Evolutionary conservation across 2,888 invertebrate genomes (phyloP), one percentile per base, ranked within the genome.

Genomic region (Pristionchus fissidentatus): DNA sequence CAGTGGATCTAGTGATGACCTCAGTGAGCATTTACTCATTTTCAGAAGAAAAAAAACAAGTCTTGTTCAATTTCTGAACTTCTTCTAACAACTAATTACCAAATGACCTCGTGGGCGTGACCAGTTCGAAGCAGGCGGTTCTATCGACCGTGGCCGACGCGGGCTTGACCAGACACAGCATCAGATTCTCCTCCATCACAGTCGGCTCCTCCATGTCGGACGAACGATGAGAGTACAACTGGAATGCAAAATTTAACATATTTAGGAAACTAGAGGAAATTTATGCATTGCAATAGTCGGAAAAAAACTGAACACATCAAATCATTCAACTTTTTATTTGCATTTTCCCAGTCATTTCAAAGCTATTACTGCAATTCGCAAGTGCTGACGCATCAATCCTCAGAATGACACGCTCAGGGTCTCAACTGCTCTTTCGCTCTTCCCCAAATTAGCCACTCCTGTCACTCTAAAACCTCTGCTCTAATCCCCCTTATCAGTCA

Each of bases 121-220:
- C 94, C 52, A 97, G 96, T 94, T 98, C 97, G 92, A 98, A 97
- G 93, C 98, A 98, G 93, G 96, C 97, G 78, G 97, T 94, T 84
- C 98, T 94, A 92, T 98, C 98, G 32, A 96, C 95, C 38, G 87
- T 87, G 90, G 98, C 97, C 7, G 94, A 94, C 46, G 96, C 95
- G 3, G 95, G 96, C 91, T 96, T 95, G 26, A 98, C 98, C 0
- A 97, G 96, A 92, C 98, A 99, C 84, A 99, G 94, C 88, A 97
- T 94, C 86, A 99, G 94, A 93, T 99, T 98, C 91, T 97, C 97
- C 93, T 98, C 98, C 97, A 99, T 98, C 13, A 97, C 95, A 0
- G 97, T 97, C 83, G 92, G 90, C 46, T 87, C 84, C 60, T 85
- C 89, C 15, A 83, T 35, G 35, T 89, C 90, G 10, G 70, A 79